Conservation (phyloP, 2,888 invertebrate genomes). For the Lochmaea capreae region DNA sequence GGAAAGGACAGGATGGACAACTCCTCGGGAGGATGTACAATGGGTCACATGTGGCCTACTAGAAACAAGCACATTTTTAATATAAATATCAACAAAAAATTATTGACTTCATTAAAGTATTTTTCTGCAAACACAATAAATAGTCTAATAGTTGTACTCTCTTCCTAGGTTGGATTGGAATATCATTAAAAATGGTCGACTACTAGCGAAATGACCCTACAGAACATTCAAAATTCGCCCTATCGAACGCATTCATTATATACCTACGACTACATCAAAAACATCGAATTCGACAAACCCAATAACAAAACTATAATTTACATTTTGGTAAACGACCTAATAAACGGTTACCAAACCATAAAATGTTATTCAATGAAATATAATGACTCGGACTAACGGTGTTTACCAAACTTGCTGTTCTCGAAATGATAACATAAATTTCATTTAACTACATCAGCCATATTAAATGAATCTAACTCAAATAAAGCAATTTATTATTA, state of each 20-base stretch:
- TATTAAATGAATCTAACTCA: conserved; percentile 55
- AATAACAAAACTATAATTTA: conserved; percentile 44
- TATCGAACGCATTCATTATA: neutral
- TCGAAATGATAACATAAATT: conserved; percentile 54
- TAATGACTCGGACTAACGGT: conserved; percentile 46
- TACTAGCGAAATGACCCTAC: too few relatives aligned
- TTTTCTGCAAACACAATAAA: too few relatives aligned
- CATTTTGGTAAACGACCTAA: conserved; percentile 45
- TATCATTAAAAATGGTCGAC: too few relatives aligned
- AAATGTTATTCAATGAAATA: conserved; percentile 47
- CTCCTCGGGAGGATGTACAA: too few relatives aligned
- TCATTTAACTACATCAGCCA: conserved; percentile 54
- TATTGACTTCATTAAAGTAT: too few relatives aligned
- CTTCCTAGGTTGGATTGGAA: too few relatives aligned
- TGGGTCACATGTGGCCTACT: too few relatives aligned
- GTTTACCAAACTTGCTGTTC: conserved; percentile 49
- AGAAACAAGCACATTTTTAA: too few relatives aligned
- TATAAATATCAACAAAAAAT: too few relatives aligned
- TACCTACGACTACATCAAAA: neutral
- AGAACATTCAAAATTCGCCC: neutral
- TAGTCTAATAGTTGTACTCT: too few relatives aligned
- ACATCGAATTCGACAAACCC: conserved; percentile 10
- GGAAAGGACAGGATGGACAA: too few relatives aligned
- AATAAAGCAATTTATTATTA: conserved; percentile 55
- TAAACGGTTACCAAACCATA: conserved; percentile 40